Percentiles rank a stretch among this genome's conserved stretches.
Conservation (phyloP, 2,797 vertebrate species). For the Eospalax fontanierii region DNA sequence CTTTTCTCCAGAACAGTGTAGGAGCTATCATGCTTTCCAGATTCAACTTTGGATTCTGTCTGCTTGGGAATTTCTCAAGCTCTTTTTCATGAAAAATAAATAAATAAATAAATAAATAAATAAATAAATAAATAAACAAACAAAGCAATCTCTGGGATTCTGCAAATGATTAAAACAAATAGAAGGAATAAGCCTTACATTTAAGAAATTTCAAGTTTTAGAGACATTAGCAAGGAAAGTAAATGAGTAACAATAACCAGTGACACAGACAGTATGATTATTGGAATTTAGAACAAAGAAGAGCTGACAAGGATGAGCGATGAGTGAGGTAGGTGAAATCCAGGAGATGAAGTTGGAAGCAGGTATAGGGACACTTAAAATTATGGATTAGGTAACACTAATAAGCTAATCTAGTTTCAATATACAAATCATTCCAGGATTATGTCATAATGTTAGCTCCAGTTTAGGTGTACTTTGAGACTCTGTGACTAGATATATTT, state of each 20-base stretch:
- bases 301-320: neutral
- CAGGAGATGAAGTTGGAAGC: neutral
- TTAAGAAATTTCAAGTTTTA: neutral
- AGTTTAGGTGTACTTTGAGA: neutral
- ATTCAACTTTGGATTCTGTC: conserved; percentile 6
- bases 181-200: neutral
- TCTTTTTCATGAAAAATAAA: neutral
- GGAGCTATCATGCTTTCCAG: neutral
- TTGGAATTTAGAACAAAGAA: neutral
- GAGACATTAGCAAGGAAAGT: neutral
- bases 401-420: neutral
- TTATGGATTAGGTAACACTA: neutral
- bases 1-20: neutral
- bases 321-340: neutral
- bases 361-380: neutral
- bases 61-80: neutral
- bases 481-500: neutral
- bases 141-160: neutral
- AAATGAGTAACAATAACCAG: neutral
- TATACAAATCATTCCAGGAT: neutral
- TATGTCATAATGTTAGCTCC: neutral
- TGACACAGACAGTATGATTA: neutral
- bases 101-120: no score
- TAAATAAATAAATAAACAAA: no score
- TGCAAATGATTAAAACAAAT: conserved; percentile 1